Evolutionary conservation across 2,113 vertebrate genomes (phyloP).

Genomic region (Melanostigma gelatinosum): DNA sequence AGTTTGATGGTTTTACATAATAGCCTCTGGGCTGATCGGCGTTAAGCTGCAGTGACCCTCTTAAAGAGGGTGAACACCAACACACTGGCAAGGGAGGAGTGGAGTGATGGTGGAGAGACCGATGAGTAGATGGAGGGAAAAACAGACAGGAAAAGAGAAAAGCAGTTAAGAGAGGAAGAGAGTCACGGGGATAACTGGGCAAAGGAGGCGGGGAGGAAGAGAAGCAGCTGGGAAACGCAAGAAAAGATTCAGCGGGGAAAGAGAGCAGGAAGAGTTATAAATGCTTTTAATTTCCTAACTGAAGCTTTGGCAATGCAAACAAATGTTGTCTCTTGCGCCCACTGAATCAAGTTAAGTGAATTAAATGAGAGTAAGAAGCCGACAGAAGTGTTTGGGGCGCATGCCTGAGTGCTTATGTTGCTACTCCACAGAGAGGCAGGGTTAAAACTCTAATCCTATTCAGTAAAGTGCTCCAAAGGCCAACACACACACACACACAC

Average conservation of each 20-base stretch:
- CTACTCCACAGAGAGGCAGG: constrained; percentile 28
- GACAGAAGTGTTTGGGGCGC: constrained; percentile 10
- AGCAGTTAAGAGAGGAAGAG: background rate
- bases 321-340: constrained; percentile 34
- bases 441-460: constrained; percentile 39
- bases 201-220: background rate
- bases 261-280: constrained; percentile 7
- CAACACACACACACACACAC: constrained; percentile 28
- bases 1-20: constrained; percentile 70
- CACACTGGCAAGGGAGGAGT: constrained; percentile 37
- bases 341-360: constrained; percentile 42
- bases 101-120: constrained; percentile 31
- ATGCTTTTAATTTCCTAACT: constrained; percentile 46
- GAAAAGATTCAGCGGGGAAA: background rate
- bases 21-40: constrained; percentile 48
- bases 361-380: constrained; percentile 22
- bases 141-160: constrained; percentile 10
- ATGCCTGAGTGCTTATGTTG: constrained; percentile 37
- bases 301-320: constrained; percentile 32
- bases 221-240: background rate
- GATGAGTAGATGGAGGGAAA: constrained; percentile 33
- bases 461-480: constrained; percentile 25
- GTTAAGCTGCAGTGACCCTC: constrained; percentile 65
- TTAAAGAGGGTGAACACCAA: constrained; percentile 57
- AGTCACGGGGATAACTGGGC: constrained; percentile 16